Evolutionary conservation across 2,797 vertebrate species (phyloP).

Genomic region (Thamnophis elegans): DNA sequence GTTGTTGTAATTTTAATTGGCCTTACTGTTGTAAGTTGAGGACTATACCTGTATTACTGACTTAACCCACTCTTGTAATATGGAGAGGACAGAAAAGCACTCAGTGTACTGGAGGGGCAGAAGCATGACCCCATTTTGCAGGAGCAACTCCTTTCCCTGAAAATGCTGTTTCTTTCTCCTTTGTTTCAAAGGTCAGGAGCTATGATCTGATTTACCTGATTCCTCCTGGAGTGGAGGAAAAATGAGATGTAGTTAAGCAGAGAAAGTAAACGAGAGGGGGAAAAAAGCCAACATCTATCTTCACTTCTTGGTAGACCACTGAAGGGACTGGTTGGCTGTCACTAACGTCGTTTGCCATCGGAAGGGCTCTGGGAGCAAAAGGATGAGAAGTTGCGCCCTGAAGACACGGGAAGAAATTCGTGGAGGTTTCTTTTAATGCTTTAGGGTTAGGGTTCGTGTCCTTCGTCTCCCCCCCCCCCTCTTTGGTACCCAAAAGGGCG

Average conservation of each 20-base stretch:
- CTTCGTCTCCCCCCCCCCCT: neutral
- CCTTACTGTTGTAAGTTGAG: neutral
- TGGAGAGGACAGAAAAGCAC: neutral
- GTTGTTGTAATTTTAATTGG: neutral
- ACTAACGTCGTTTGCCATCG: neutral
- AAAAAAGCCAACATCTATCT: neutral
- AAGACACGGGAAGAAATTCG: neutral
- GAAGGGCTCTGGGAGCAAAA: neutral
- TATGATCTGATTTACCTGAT: neutral
- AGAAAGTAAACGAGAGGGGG: neutral
- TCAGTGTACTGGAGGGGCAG: neutral
- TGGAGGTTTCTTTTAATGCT: neutral
- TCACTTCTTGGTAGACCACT: neutral
- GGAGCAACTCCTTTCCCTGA: neutral
- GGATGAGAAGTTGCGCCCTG: neutral
- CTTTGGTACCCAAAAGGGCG: neutral
- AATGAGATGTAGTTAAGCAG: neutral
- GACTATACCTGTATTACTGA: neutral
- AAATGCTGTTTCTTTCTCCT: neutral
- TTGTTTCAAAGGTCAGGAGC: neutral
- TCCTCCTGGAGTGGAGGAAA: neutral
- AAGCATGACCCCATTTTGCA: neutral
- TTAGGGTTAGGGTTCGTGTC: neutral
- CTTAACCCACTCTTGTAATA: neutral
- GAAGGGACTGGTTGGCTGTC: neutral